Conservation (phyloP, 2,797 vertebrate genomes). For the Hapalemur alaotrensis region DNA sequence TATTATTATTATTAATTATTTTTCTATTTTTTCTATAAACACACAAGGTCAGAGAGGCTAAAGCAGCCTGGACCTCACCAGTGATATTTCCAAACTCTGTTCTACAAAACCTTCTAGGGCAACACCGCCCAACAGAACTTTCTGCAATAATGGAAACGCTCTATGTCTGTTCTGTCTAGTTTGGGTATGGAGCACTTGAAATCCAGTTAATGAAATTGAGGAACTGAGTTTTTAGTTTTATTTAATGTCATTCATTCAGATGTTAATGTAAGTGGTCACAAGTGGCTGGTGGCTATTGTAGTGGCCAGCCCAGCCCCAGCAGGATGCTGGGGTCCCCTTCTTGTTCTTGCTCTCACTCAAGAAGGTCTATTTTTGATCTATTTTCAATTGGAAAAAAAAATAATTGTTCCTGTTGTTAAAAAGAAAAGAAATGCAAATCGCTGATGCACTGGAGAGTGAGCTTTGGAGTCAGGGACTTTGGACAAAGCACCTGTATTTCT, state of each 20-base stretch:
- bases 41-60: not conserved
- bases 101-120: not conserved
- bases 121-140: accelerated
- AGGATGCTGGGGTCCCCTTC: not conserved
- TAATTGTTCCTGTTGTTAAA: not conserved
- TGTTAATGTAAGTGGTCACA: not conserved
- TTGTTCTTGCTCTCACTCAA: not conserved
- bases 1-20: not conserved
- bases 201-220: not conserved
- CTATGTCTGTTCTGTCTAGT: not conserved
- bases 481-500: not conserved
- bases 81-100: not conserved
- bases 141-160: not conserved
- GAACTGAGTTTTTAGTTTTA: not conserved
- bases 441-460: not conserved
- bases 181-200: not conserved
- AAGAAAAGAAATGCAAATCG: not conserved
- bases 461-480: not conserved
- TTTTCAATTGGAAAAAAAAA: not conserved
- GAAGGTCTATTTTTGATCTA: not conserved
- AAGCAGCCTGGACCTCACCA: not conserved
- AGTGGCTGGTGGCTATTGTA: accelerated
- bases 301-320: not conserved
- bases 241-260: not conserved
- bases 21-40: not conserved